A percentile compares a stretch with the other conserved stretches of the same genome.
phyloP scores from a whole-genome alignment of 2,797 vertebrate species.

The Tapirus indicus region DNA sequence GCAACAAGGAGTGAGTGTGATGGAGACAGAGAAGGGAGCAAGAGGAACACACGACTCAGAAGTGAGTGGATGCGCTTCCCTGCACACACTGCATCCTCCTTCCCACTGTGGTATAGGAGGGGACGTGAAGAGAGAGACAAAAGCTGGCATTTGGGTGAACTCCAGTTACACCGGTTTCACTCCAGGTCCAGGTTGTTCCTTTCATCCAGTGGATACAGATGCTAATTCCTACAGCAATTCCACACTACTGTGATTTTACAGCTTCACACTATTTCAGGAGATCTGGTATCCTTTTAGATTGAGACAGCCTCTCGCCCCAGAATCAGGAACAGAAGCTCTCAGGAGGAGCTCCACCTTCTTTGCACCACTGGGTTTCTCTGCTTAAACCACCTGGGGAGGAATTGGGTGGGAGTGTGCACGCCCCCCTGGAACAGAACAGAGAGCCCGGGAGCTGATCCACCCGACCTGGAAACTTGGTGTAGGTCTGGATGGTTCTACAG shows the following conservation, averaged over 20 bases:
- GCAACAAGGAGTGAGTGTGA: neutral
- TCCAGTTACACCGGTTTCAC: neutral
- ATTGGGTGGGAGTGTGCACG: neutral
- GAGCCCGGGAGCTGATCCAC: neutral
- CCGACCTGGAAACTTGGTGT: neutral
- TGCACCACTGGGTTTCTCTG: neutral
- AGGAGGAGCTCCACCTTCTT: neutral
- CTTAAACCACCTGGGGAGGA: neutral
- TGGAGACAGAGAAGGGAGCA: neutral
- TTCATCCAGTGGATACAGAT: neutral
- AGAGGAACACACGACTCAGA: neutral
- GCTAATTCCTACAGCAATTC: neutral
- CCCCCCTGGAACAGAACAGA: neutral
- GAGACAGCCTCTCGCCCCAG: neutral
- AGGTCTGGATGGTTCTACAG: neutral
- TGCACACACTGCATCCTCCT: neutral
- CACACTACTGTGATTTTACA: neutral
- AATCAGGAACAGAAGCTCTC: neutral
- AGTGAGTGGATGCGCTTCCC: accelerated
- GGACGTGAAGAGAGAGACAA: accelerated
- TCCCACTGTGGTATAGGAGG: accelerated
- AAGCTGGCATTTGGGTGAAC: neutral
- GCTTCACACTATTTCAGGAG: neutral
- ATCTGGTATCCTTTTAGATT: neutral
- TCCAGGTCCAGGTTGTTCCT: neutral